Evolutionary conservation across 2,797 vertebrate genomes (phyloP).

Genomic region (Diplodus sargus): DNA sequence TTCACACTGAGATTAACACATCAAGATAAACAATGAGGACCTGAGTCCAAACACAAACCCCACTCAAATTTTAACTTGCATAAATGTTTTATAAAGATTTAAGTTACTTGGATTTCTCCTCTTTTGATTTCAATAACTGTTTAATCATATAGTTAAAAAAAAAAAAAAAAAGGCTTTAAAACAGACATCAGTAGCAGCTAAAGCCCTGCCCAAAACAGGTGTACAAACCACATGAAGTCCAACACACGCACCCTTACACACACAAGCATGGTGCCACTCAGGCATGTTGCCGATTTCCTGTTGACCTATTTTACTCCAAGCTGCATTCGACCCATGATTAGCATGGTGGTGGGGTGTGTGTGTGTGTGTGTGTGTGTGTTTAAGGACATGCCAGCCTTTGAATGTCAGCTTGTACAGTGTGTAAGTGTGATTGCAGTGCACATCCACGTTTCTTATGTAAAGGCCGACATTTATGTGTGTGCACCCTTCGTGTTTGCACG

Average conservation of each 20-base stretch:
- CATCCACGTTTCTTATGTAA: not conserved
- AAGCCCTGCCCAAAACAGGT: too few species aligned
- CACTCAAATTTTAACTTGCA: too few species aligned
- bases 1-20: too few species aligned
- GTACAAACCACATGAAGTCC: too few species aligned
- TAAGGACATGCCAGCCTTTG: conserved; percentile 12
- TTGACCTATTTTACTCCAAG: not conserved
- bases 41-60: too few species aligned
- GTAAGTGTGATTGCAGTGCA: not conserved
- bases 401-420: not conserved
- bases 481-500: not conserved
- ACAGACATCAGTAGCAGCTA: too few species aligned
- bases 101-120: too few species aligned
- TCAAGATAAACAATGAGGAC: too few species aligned
- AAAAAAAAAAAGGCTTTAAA: too few species aligned
- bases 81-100: too few species aligned
- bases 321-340: conserved; percentile 9
- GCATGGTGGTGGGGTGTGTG: not conserved
- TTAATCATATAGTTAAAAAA: too few species aligned
- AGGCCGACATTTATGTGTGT: not conserved
- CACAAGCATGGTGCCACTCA: not conserved
- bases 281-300: conserved; percentile 10
- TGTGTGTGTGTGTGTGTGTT: not conserved
- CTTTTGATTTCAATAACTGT: too few species aligned
- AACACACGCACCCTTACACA: not conserved